Conservation (phyloP, 2,113 vertebrate genomes). For the Xenopus laevis region DNA sequence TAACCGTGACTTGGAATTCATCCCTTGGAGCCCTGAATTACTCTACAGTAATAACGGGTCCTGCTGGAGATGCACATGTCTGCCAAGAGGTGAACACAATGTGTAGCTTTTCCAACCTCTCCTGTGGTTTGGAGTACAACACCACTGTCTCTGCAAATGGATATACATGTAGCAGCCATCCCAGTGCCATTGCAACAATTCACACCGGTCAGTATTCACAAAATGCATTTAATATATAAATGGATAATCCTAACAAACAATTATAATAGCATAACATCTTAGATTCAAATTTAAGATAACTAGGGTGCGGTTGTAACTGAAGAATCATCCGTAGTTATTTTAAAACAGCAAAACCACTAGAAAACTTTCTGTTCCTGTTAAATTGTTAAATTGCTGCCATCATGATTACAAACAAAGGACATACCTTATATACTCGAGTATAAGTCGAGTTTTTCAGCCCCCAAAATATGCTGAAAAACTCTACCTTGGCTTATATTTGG, state of each 20-base stretch:
- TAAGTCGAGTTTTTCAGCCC: too few species aligned
- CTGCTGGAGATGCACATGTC: background rate
- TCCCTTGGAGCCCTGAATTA: constrained; percentile 17
- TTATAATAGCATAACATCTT: background rate
- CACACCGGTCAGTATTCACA: background rate
- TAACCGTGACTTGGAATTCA: background rate
- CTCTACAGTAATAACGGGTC: background rate
- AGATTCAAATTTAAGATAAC: background rate
- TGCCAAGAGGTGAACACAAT: constrained; percentile 1
- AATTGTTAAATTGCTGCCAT: too few species aligned
- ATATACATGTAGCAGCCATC: background rate
- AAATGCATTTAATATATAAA: background rate
- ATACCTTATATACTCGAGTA: too few species aligned
- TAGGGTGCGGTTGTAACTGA: too few species aligned
- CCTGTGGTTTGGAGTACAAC: constrained; percentile 7
- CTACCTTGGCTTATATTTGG: too few species aligned
- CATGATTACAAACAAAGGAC: too few species aligned
- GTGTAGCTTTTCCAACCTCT: constrained; percentile 6
- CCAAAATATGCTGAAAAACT: too few species aligned
- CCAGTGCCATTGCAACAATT: background rate
- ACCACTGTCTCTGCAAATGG: background rate
- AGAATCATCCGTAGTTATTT: too few species aligned
- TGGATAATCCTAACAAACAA: background rate
- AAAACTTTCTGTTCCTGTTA: too few species aligned
- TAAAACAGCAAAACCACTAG: too few species aligned